Evolutionary conservation across 2,113 vertebrate genomes (phyloP), one percentile per base, ranked within the genome.

Genomic region (Tylochromis polylepis): DNA sequence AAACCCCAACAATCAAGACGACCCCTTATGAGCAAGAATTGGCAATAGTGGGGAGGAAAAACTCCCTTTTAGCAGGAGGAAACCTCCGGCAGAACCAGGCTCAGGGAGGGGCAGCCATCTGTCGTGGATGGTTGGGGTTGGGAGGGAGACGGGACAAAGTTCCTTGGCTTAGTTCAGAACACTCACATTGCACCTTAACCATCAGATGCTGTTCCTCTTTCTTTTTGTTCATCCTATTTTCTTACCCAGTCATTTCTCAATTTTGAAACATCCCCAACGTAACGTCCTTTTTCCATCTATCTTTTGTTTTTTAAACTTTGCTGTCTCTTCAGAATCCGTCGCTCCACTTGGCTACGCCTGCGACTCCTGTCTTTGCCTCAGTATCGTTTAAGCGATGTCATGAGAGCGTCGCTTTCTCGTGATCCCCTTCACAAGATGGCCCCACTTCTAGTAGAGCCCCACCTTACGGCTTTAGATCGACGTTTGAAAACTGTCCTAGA

Each of bases 401-500:
- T 96, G 92, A 86, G 94, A 36, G 96, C 95, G 29, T 97, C 97
- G 0, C 93, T 98, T 55, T 96, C 96, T 15, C 6, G 51, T 0
- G 97, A 97, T 79, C 96, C 92, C 0, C 93, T 97, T 43, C 36
- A 93, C 29, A 34, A 38, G 0, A 89, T 96, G 43, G 90, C 95
- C 1, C 97, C 97, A 0, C 11, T 98, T 82, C 96, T 98, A 29
- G 84, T 95, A 0, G 96, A 97, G 88, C 95, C 94, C 14, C 96
- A 97, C 91, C 94, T 96, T 36, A 43, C 4, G 1, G 96, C 97
- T 0, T 95, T 96, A 4, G 94, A 97, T 85, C 94, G 96, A 1
- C 94, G 96, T 36, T 92, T 96, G 67, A 87, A 81, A 12, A 93
- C 92, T 12, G 91, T 96, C 55, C 91, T 97, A 24, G 81, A 56